phyloP scores from a whole-genome alignment of 2,113 vertebrate species.

The Zapornia atra region DNA sequence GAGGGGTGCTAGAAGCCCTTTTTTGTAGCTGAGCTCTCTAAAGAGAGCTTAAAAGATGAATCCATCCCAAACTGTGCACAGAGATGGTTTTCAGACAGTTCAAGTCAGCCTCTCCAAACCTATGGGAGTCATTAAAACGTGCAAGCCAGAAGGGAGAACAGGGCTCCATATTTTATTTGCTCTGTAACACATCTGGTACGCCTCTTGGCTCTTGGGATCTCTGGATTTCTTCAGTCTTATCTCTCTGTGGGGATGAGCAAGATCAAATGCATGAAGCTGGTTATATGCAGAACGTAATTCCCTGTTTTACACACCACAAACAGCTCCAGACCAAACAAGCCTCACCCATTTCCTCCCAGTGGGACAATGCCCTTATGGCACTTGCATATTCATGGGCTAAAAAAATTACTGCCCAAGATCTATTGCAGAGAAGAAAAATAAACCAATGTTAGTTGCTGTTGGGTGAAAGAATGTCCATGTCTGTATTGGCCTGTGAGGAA shows the following conservation, averaged over 20 bases:
- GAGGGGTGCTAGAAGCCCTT: background rate
- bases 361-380: background rate
- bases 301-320: background rate
- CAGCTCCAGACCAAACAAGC: conserved; percentile 38
- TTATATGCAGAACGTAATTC: background rate
- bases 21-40: background rate
- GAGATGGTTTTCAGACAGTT: conserved; percentile 16
- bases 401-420: background rate
- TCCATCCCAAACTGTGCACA: background rate
- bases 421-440: background rate
- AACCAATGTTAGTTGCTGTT: background rate
- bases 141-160: conserved; percentile 13
- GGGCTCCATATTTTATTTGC: background rate
- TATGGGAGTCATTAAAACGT: background rate
- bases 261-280: conserved; percentile 3
- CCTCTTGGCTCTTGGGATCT: conserved; percentile 16
- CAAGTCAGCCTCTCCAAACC: background rate
- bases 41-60: background rate
- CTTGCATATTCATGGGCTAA: background rate
- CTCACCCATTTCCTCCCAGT: background rate
- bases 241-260: conserved; percentile 43
- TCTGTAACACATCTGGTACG: conserved; percentile 18
- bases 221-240: conserved; percentile 40
- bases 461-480: background rate
- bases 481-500: background rate